Evolutionary conservation across 2,113 vertebrate species (phyloP).

Genomic region (Prietella phreatophila): DNA sequence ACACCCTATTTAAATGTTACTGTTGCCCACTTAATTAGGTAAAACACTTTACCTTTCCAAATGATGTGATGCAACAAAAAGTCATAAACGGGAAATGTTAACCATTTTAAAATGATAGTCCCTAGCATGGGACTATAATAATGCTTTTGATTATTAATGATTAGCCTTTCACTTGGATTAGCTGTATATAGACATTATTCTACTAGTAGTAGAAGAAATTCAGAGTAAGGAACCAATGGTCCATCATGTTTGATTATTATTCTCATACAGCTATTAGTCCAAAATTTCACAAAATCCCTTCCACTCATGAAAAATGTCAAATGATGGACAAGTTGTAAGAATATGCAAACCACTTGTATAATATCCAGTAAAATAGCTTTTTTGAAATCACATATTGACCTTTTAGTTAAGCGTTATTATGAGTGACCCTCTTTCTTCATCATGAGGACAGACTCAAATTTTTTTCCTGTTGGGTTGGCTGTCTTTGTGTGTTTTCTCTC

Average conservation of each 20-base stretch:
- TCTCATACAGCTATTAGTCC: neutral
- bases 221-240: neutral
- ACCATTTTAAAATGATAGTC: neutral
- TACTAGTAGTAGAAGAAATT: neutral
- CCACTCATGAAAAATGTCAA: neutral
- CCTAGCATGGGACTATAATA: neutral
- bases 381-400: neutral
- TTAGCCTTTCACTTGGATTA: neutral
- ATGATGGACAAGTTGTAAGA: neutral
- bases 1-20: conserved; percentile 66
- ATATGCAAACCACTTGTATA: neutral
- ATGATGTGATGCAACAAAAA: conserved; percentile 51
- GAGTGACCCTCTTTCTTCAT: conserved; percentile 35
- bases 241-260: neutral
- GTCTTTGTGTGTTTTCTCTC: conserved; percentile 42
- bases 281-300: neutral
- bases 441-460: conserved; percentile 10
- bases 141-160: neutral
- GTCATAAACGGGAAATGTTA: conserved; percentile 7
- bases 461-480: conserved; percentile 31
- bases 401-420: conserved; percentile 4
- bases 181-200: neutral
- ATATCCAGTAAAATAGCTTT: neutral
- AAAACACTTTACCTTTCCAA: conserved; percentile 53
- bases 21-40: conserved; percentile 48